Base-by-base conservation (phyloP, 2,888 invertebrate species). In the Mythimna lalbum region DNA sequence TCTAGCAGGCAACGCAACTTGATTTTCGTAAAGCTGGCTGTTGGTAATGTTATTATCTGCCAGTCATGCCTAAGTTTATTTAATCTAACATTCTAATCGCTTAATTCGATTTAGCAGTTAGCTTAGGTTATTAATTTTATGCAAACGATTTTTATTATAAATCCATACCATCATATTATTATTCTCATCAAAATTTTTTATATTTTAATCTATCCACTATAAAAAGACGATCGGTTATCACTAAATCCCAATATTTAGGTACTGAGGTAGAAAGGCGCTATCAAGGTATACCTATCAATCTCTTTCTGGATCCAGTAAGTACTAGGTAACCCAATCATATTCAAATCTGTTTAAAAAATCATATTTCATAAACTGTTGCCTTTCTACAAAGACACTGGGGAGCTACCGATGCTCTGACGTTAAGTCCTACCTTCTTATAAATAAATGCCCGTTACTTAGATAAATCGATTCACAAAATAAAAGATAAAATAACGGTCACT, bases 1-100 rank as follows among this genome's bases (percentile, higher is more conserved):
- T n/a, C n/a, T n/a, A n/a, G n/a, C n/a, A n/a, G 39, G 9, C 23
- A 62, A 43, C 61, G n/a, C 39, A 69, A 43, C 50, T n/a, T 52
- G 33, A 69, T 12, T 49, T 14, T 67, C 27, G 14, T 14, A 21
- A 21, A 19, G 19, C 39, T 31, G 21, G 19, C 21, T 9, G 17
- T 50, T 66, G 12, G 12, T 66, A 33, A 43, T 14, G n/a, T 19
- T n/a, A 5, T 9, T 59, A 36, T 14, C 4, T 31, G 9, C 4
- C 23, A 31, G 19, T n/a, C n/a, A 4, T 23, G 9, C 21, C 5
- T 49, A 36, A 36, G 36, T 50, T 14, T 50, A 36, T 36, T n/a
- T 36, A 36, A 66, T 36, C 17, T 36, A 14, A 49, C 14, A 65
- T 47, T 14, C 2, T 5, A 33, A 21, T 19, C 4, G 31, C 12